phyloP scores from a whole-genome alignment of 2,888 invertebrate genomes.

The Disparrhopalites patrizii region DNA sequence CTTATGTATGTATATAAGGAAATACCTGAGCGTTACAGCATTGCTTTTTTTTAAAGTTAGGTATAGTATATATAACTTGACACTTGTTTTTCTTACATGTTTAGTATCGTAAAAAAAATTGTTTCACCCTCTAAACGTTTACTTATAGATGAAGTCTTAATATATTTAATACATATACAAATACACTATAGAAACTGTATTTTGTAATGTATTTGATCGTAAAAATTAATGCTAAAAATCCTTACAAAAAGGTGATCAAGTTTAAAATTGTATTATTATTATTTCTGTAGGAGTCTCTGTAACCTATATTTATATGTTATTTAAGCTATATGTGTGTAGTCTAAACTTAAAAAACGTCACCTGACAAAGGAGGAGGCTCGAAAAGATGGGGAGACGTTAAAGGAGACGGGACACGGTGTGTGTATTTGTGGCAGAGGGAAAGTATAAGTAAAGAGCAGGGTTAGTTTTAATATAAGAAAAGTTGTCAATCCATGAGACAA shows the following conservation, averaged over 20 bases:
- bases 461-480: too few relatives aligned
- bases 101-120: too few relatives aligned
- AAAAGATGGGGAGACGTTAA: background rate
- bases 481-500: constrained; percentile 47
- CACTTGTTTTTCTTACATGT: background rate
- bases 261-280: background rate
- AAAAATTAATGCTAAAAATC: background rate
- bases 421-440: too few relatives aligned
- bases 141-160: background rate
- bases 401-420: constrained; percentile 35
- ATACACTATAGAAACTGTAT: too few relatives aligned
- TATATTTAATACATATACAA: too few relatives aligned
- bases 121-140: too few relatives aligned
- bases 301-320: background rate
- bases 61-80: too few relatives aligned
- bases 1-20: too few relatives aligned
- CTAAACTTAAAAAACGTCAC: background rate
- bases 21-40: constrained; percentile 5
- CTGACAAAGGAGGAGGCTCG: background rate
- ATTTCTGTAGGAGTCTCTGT: background rate
- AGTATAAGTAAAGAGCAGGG: too few relatives aligned
- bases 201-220: too few relatives aligned
- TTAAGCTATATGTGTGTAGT: background rate
- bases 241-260: background rate
- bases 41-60: too few relatives aligned